Base-by-base conservation (phyloP, 1,140 invertebrate genomes). In the Micrasema minimum region DNA sequence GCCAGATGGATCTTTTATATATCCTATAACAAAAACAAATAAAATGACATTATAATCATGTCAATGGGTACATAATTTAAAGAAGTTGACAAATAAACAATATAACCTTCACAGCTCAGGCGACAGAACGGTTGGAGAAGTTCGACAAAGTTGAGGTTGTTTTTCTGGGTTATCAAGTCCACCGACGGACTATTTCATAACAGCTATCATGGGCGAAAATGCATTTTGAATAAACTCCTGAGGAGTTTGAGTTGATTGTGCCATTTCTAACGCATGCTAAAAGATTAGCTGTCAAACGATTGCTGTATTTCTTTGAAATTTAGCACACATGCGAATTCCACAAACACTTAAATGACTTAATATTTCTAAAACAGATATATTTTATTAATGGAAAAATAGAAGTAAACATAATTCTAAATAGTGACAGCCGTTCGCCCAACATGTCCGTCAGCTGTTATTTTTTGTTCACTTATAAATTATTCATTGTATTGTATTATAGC, bases 121-220 rank as follows among this genome's bases (percentile, higher is more conserved):
- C 90, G 88, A 77, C 90, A 91, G 83, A 98, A 98, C 2, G 96
- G 96, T 80, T 96, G 95, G 31, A 98, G 83, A 53, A 98, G 80
- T 84, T 98, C 93, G 53, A 92, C 90, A 79, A 98, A 96, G 18
- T 90, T 90, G 46, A 98, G 84, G 85, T 97, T 96, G 82, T 97
- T 98, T 79, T 95, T 96, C 70, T 91, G 89, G 78, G 95, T 96
- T 48, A 93, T 84, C 70, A 88, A 86, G 77, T 97, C 93, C 6
- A 93, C 96, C 79, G 90, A 87, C 31, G 87, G 83, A 77, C 93
- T 96, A 78, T 90, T n/a, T 92, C 62, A 96, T 83, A 23, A 95
- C 92, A 50, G 93, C 96, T 61, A 98, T 87, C 79, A 93, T 88
- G 0, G 96, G 96, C 26, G 92, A 93, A 83, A 97, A 98, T 31